A percentile compares a stretch with the other conserved stretches of the same genome.
Conservation (phyloP, 2,113 vertebrate genomes). For the Cynoglossus semilaevis region DNA sequence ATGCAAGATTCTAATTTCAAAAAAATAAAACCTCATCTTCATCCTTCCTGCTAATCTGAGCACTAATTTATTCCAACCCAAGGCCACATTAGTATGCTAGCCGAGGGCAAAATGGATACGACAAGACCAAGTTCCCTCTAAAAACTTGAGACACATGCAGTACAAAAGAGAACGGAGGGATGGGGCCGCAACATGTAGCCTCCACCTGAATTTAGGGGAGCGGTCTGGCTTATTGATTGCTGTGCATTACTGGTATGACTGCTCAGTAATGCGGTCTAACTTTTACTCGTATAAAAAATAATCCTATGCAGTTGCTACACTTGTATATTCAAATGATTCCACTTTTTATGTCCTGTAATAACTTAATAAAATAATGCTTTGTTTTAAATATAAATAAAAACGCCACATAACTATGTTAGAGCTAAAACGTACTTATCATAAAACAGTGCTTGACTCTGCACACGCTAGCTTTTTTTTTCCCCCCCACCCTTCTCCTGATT, state of each 20-base stretch:
- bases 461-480: slow-evolving; percentile 40
- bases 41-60: slow-evolving; percentile 81
- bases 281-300: neutral
- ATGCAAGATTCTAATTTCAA: slow-evolving; percentile 79
- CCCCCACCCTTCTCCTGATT: slow-evolving; percentile 48
- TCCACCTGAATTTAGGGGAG: slow-evolving; percentile 15
- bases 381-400: slow-evolving; percentile 19
- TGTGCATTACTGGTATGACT: slow-evolving; percentile 1
- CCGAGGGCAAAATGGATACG: slow-evolving; percentile 72
- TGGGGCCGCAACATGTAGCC: slow-evolving; percentile 50
- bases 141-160: slow-evolving; percentile 60
- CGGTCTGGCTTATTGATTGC: slow-evolving; percentile 11
- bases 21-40: slow-evolving; percentile 77
- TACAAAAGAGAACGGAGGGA: slow-evolving; percentile 57
- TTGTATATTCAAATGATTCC: neutral
- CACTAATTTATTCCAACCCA: slow-evolving; percentile 77
- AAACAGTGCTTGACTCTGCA: slow-evolving; percentile 25
- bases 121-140: slow-evolving; percentile 72
- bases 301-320: slow-evolving; percentile 1
- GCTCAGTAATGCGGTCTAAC: neutral
- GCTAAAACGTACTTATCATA: slow-evolving; percentile 40
- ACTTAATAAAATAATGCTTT: slow-evolving; percentile 4
- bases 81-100: slow-evolving; percentile 79
- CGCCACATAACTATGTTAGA: slow-evolving; percentile 24
- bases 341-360: slow-evolving; percentile 16